These are phyloP conservation scores for Argynnis bischoffii DNA, from an alignment of 2,888 invertebrate species.

Conservation along the genomic window DNA sequence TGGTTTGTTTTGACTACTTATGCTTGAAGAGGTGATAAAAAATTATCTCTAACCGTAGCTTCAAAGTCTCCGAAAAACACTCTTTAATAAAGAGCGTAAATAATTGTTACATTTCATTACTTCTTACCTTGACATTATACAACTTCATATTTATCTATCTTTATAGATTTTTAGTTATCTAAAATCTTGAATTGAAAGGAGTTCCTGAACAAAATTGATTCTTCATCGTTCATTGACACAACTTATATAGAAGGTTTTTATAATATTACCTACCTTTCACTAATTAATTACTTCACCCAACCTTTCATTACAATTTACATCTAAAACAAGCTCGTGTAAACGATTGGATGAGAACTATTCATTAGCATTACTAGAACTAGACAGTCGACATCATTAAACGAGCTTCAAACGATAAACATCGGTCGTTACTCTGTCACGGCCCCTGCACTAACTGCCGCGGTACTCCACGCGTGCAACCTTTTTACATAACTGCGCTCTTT, in stretches of 20 bases:
- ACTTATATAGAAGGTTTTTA: too few species aligned
- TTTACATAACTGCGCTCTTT: constrained; percentile 51
- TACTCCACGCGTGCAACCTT: constrained; percentile 73
- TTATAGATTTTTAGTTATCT: too few species aligned
- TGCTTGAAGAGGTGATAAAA: constrained; percentile 61
- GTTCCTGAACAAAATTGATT: too few species aligned
- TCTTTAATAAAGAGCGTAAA: constrained; percentile 6
- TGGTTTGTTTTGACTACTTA: constrained; percentile 79
- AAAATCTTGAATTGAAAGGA: too few species aligned
- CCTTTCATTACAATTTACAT: constrained; percentile 36
- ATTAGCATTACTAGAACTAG: constrained; percentile 39
- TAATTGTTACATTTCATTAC: neutral
- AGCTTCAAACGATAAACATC: constrained; percentile 67
- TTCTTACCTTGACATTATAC: neutral
- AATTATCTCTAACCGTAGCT: constrained; percentile 63
- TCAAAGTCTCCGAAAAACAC: constrained; percentile 55
- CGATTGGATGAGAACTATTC: constrained; percentile 41
- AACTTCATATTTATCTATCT: neutral
- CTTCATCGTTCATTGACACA: too few species aligned
- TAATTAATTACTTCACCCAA: neutral
- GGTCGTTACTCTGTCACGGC: constrained; percentile 76
- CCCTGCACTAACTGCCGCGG: constrained; percentile 69
- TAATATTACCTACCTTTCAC: too few species aligned
- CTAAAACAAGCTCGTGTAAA: constrained; percentile 41
- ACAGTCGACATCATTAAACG: constrained; percentile 45